Evolutionary conservation across 1,140 invertebrate genomes (phyloP).

Genomic region (Neocloeon triangulifer): DNA sequence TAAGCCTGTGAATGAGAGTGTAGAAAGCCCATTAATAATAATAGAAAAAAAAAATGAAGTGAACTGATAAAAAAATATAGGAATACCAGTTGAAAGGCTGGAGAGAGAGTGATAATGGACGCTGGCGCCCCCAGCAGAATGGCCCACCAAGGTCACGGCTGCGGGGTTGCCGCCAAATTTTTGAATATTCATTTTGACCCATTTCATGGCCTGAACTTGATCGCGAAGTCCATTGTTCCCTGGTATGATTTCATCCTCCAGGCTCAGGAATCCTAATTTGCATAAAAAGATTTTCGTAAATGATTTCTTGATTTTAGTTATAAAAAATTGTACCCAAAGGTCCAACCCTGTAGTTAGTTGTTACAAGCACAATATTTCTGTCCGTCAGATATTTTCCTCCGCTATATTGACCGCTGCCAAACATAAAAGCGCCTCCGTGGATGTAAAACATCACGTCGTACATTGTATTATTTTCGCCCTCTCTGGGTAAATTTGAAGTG

Average conservation of each 20-base stretch:
- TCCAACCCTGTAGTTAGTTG: slow-evolving; percentile 37
- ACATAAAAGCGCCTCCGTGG: slow-evolving; percentile 31
- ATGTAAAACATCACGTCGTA: slow-evolving; percentile 24
- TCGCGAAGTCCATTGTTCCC: slow-evolving; percentile 42
- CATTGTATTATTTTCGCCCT: slow-evolving; percentile 8
- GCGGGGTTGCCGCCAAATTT: slow-evolving; percentile 26
- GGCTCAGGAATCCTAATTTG: slow-evolving; percentile 25
- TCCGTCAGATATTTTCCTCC: slow-evolving; percentile 33
- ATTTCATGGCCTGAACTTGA: slow-evolving; percentile 29
- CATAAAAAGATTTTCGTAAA: not conserved
- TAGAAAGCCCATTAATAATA: no score
- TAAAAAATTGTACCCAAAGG: slow-evolving; percentile 24
- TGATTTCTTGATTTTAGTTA: slow-evolving; percentile 1
- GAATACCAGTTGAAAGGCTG: no score
- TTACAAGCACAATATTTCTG: slow-evolving; percentile 33
- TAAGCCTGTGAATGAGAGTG: slow-evolving; percentile 29
- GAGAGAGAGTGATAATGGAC: slow-evolving; percentile 35
- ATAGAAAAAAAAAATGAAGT: no score
- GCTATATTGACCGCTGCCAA: slow-evolving; percentile 22
- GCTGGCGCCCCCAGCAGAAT: slow-evolving; percentile 26
- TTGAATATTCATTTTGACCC: slow-evolving; percentile 29
- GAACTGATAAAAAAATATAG: slow-evolving; percentile 13
- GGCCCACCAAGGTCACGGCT: slow-evolving; percentile 22
- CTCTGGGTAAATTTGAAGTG: slow-evolving; percentile 16
- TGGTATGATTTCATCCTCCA: slow-evolving; percentile 24